Evolutionary conservation across 2,797 vertebrate species (phyloP).

Genomic region (Anguilla pacifica): DNA sequence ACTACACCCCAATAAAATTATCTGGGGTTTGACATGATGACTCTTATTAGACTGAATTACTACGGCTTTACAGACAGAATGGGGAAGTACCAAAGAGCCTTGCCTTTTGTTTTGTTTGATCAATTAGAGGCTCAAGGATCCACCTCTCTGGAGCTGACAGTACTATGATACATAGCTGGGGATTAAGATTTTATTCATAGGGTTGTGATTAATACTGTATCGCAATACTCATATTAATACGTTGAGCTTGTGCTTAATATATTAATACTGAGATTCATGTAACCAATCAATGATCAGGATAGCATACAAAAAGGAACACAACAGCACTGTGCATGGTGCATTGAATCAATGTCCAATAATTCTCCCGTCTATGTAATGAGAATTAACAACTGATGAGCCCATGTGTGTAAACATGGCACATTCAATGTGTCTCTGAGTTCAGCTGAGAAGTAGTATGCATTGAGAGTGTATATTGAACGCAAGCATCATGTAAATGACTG

Average conservation of each 20-base stretch:
- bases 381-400: neutral
- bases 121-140: neutral
- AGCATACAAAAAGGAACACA: neutral
- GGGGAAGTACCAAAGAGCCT: neutral
- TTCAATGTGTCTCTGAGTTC: neutral
- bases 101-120: neutral
- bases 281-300: neutral
- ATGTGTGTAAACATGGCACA: neutral
- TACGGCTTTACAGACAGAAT: neutral
- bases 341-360: neutral
- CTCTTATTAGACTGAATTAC: too few species aligned
- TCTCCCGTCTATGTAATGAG: neutral
- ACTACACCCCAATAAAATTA: too few species aligned
- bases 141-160: neutral
- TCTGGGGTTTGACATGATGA: too few species aligned
- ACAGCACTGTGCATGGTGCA: neutral
- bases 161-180: neutral
- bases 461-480: neutral
- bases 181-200: neutral
- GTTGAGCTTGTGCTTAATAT: neutral
- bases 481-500: neutral
- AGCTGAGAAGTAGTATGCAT: neutral
- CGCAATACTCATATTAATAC: neutral
- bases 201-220: neutral
- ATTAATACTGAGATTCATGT: neutral